Percentiles rank a stretch among this genome's conserved stretches.
phyloP scores from a whole-genome alignment of 2,888 invertebrate genomes.

The Himalopsyche kuldschensis region DNA sequence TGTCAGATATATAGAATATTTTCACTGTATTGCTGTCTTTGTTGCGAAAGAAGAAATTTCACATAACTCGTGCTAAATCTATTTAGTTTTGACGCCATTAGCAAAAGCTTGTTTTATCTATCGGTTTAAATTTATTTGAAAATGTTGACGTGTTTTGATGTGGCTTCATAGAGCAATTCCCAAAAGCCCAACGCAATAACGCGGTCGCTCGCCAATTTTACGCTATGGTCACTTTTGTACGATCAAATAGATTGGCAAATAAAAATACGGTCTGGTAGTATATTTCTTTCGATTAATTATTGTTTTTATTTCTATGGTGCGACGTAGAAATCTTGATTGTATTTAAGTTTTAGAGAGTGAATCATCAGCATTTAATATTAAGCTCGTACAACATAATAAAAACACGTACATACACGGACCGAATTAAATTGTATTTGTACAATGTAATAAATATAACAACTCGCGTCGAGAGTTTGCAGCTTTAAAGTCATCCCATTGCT shows the following conservation, averaged over 20 bases:
- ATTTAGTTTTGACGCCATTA: neutral
- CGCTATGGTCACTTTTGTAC: conserved; percentile 25
- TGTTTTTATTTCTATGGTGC: too few relatives aligned
- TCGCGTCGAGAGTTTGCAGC: too few relatives aligned
- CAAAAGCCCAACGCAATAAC: conserved; percentile 30
- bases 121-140: neutral
- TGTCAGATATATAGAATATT: too few relatives aligned
- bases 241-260: conserved; percentile 9
- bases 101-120: neutral
- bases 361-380: too few relatives aligned
- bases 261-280: neutral
- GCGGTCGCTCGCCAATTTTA: conserved; percentile 34
- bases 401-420: too few relatives aligned
- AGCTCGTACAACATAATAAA: too few relatives aligned
- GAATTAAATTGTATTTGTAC: too few relatives aligned
- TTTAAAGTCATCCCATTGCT: too few relatives aligned
- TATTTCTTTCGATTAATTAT: neutral
- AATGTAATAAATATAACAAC: too few relatives aligned
- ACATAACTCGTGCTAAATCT: neutral
- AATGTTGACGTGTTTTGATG: conserved; percentile 13
- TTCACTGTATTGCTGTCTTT: too few relatives aligned
- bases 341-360: too few relatives aligned
- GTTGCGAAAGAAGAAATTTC: neutral
- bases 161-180: conserved; percentile 12
- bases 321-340: too few relatives aligned